phyloP scores from a whole-genome alignment of 1,140 invertebrate genomes.

The Pogonomyrmex californicus region DNA sequence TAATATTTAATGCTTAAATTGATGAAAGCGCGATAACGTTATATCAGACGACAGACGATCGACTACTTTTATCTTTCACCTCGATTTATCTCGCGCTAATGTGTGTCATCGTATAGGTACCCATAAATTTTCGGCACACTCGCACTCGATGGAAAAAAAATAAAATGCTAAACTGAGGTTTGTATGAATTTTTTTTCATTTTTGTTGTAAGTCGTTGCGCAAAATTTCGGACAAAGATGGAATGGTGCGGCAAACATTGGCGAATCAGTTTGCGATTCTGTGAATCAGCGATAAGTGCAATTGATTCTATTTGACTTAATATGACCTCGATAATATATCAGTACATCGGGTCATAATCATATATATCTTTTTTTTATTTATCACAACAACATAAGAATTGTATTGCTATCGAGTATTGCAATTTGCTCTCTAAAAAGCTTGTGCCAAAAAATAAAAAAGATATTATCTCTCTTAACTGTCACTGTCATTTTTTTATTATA shows the following conservation, averaged over 20 bases:
- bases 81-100: slow-evolving; percentile 30
- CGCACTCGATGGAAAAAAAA: slow-evolving; percentile 4
- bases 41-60: neutral
- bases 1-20: slow-evolving; percentile 23
- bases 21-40: neutral
- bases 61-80: slow-evolving; percentile 24
- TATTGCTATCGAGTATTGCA: neutral
- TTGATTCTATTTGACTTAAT: neutral
- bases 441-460: neutral
- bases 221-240: slow-evolving; percentile 31
- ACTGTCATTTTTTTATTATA: neutral
- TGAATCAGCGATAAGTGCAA: slow-evolving; percentile 26
- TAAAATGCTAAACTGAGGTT: neutral
- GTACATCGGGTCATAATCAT: neutral
- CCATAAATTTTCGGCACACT: slow-evolving; percentile 20
- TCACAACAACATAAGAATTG: slow-evolving; percentile 4
- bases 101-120: slow-evolving; percentile 11
- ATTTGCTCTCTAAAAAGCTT: too few species aligned
- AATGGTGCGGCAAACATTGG: neutral
- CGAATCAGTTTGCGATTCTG: slow-evolving; percentile 22
- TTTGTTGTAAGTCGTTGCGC: neutral
- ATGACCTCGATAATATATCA: neutral
- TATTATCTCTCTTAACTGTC: neutral
- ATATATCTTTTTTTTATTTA: neutral
- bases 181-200: slow-evolving; percentile 7